Base-by-base conservation (phyloP, 2,113 vertebrate species). In the Istiophorus platypterus region DNA sequence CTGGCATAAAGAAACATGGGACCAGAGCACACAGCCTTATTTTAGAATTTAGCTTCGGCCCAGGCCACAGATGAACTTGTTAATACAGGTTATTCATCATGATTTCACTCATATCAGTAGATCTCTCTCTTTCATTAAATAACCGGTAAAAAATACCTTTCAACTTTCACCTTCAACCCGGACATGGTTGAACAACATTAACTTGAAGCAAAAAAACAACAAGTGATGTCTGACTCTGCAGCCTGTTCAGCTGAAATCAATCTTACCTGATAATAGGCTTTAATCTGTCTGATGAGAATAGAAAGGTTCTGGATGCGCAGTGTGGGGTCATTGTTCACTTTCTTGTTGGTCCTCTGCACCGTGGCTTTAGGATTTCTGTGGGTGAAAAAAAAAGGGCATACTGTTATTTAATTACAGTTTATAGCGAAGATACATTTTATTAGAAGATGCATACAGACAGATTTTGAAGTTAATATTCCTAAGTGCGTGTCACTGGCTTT, bases 201-300 rank as follows among this genome's bases (percentile, higher is more conserved):
- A 41, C 1, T 51, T 47, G 6, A 34, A 34, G 6, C 3, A 34
- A 34, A 34, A 31, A 7, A 41, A 12, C 47, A 57, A 12, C 34
- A 26, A 24, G 45, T 11, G 49, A 54, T 18, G 26, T 29, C 27
- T 22, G 56, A 51, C 18, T 39, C 14, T 54, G 27, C 54, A 72
- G 47, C n/a, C 66, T 37, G 34, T 27, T 45, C 7, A 15, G 14
- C 15, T 22, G 37, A 65, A 4, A 65, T 14, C 49, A 29, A 27
- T 89, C 95, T 96, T 91, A 99, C 98, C 97, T 99, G 97, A 90
- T 99, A 99, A 88, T 97, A 99, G 79, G 92, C 90, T 94, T 98
- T 99, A 85, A 99, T 97, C 90, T 98, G 97, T 85, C 95, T 96
- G 92, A 97, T 97, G 92, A 99, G 96, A 91, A 97, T 95, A 34